Conservation (phyloP, 2,888 invertebrate genomes). For the Neria commutata region DNA sequence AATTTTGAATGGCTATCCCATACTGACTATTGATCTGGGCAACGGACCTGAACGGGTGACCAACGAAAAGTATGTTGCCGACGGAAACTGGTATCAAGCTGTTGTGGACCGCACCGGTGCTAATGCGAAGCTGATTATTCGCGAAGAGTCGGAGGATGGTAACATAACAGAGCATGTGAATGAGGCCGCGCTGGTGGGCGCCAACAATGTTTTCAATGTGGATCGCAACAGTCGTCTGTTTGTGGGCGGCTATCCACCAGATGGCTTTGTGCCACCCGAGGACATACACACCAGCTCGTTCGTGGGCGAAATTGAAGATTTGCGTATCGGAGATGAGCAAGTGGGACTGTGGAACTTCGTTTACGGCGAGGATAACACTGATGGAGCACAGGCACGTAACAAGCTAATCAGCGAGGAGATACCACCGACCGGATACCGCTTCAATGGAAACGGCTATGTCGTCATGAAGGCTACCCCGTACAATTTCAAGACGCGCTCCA, state of each 20-base stretch:
- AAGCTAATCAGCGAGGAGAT: slow-evolving; percentile 69
- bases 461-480: slow-evolving; percentile 72
- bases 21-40: slow-evolving; percentile 87
- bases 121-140: slow-evolving; percentile 80
- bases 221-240: slow-evolving; percentile 86
- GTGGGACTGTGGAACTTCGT: slow-evolving; percentile 96
- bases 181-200: slow-evolving; percentile 72
- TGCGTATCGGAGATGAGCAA: slow-evolving; percentile 86
- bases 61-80: slow-evolving; percentile 77
- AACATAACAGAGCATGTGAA: slow-evolving; percentile 65
- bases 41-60: slow-evolving; percentile 79
- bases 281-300: slow-evolving; percentile 77
- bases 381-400: slow-evolving; percentile 75
- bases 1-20: slow-evolving; percentile 84
- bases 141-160: slow-evolving; percentile 73
- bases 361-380: slow-evolving; percentile 74
- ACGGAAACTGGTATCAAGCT: slow-evolving; percentile 90
- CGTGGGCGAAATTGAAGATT: slow-evolving; percentile 88
- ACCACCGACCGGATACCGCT: slow-evolving; percentile 79
- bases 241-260: slow-evolving; percentile 88
- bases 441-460: slow-evolving; percentile 89
- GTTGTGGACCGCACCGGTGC: slow-evolving; percentile 89
- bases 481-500: slow-evolving; percentile 67
- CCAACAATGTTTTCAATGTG: slow-evolving; percentile 89
- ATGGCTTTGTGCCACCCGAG: slow-evolving; percentile 70